These are phyloP conservation scores for Alcedo atthis DNA, from an alignment of 2,797 vertebrate genomes.

Conservation along the genomic window DNA sequence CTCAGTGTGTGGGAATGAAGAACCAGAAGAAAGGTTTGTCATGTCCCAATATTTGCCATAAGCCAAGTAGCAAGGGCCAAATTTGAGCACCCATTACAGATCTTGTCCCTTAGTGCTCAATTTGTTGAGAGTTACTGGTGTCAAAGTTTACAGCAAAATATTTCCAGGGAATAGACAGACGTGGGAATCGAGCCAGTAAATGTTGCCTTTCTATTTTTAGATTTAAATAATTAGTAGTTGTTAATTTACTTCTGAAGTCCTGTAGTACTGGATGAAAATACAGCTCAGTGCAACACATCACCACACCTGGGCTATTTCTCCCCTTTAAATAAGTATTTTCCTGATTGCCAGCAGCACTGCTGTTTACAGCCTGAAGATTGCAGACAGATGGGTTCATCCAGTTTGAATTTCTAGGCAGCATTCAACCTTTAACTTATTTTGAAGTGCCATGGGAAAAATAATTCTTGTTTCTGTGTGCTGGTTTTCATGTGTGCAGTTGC, in stretches of 20 bases:
- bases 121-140: not conserved
- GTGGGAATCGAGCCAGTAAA: not conserved
- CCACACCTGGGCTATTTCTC: not conserved
- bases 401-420: constrained; percentile 2
- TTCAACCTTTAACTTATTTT: constrained; percentile 39
- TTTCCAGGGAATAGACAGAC: not conserved
- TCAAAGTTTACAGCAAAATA: not conserved
- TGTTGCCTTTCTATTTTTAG: constrained; percentile 15
- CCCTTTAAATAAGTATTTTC: constrained; percentile 23
- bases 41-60: not conserved
- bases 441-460: constrained; percentile 6
- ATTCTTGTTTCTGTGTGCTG: constrained; percentile 2
- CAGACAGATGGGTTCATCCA: constrained; percentile 38
- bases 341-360: not conserved
- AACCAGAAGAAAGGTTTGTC: not conserved
- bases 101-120: not conserved
- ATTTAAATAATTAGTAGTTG: constrained; percentile 19
- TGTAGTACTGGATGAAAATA: not conserved
- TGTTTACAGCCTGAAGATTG: constrained; percentile 20
- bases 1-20: not conserved
- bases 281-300: not conserved
- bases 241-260: not conserved
- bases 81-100: not conserved
- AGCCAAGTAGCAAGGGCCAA: not conserved
- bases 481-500: constrained; percentile 11